phyloP scores from a whole-genome alignment of 1,140 invertebrate genomes.

The Drosophila nigrodunni region DNA sequence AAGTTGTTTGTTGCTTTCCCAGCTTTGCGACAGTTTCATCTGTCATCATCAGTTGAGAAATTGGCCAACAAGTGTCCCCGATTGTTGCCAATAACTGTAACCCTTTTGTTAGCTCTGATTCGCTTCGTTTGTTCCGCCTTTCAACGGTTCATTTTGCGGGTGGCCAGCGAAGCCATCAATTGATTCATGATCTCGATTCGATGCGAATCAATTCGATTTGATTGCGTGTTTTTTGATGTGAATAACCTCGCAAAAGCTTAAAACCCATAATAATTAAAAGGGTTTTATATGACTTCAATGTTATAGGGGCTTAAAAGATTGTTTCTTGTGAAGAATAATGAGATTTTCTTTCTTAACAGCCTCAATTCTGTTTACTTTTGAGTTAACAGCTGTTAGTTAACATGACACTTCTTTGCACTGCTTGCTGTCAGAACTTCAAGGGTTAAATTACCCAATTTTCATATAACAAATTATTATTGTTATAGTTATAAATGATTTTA shows the following conservation, averaged over 20 bases:
- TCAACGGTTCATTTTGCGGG: constrained; percentile 14
- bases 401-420: no score
- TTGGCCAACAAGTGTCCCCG: background rate
- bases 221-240: background rate
- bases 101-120: constrained; percentile 9
- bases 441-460: no score
- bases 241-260: background rate
- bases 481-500: no score
- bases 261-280: no score
- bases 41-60: background rate
- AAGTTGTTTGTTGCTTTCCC: constrained; percentile 9
- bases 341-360: no score
- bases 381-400: no score
- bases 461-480: no score
- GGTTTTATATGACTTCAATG: no score
- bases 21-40: constrained; percentile 23
- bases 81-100: constrained; percentile 7
- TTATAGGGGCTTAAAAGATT: no score
- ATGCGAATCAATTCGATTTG: background rate
- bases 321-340: no score
- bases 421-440: no score
- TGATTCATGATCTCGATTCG: constrained; percentile 11
- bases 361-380: no score
- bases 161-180: background rate
- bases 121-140: constrained; percentile 13